A percentile compares a stretch with the other conserved stretches of the same genome.
phyloP scores from a whole-genome alignment of 2,888 invertebrate species.

The Apamea anceps region DNA sequence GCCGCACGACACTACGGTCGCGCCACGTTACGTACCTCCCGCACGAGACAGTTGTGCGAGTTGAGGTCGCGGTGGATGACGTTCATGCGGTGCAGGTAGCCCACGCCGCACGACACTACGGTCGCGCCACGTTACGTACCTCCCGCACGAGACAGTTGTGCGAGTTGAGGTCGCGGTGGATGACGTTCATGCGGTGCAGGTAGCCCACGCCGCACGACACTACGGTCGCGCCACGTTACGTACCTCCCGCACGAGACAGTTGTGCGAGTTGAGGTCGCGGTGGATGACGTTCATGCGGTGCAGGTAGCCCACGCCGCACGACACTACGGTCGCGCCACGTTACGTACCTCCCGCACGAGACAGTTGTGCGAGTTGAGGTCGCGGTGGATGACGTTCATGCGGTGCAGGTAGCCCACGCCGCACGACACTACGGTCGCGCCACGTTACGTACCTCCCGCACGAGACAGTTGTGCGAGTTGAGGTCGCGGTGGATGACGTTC shows the following conservation, averaged over 20 bases:
- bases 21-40: conserved; percentile 94
- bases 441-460: conserved; percentile 93
- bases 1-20: conserved; percentile 96
- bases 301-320: conserved; percentile 97
- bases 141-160: conserved; percentile 98
- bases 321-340: conserved; percentile 96
- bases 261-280: conserved; percentile 98
- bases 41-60: conserved; percentile 98
- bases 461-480: conserved; percentile 98
- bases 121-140: conserved; percentile 93
- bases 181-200: conserved; percentile 98
- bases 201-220: conserved; percentile 98
- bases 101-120: conserved; percentile 98
- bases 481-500: conserved; percentile 98
- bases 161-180: conserved; percentile 98
- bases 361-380: conserved; percentile 99
- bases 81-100: conserved; percentile 98
- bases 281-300: conserved; percentile 99
- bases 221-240: conserved; percentile 94
- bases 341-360: conserved; percentile 93
- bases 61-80: conserved; percentile 98
- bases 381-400: conserved; percentile 98
- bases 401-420: conserved; percentile 98
- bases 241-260: conserved; percentile 95
- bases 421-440: conserved; percentile 96